Evolutionary conservation across 2,113 vertebrate species (phyloP), one percentile per base, ranked within the genome.

Genomic region (Oreocharis arfaki): DNA sequence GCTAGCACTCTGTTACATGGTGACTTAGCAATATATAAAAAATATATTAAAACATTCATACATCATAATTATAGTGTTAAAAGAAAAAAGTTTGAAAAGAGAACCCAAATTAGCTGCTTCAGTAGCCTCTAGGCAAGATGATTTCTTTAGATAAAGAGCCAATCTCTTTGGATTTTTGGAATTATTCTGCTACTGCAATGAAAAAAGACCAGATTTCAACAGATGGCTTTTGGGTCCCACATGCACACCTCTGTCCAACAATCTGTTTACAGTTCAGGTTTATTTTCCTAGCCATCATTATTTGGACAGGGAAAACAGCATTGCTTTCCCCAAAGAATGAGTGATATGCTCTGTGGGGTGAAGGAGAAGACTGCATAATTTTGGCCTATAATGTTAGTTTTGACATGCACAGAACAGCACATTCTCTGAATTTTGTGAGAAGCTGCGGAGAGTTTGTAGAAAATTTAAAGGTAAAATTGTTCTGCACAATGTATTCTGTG

Each of bases 221-320:
- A 97, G 95, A 95, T 96, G 95, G 95, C 68, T 90, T 86, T 92
- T 4, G 7, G 28, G 79, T 92, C 95, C 90, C 67, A 1, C 79
- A 44, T 24, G 93, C 13, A 73, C 71, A 75, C 68, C 56, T 84
- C 71, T 92, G 76, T 86, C 93, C 95, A 96, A 93, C 64, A 96
- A 78, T 90, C 95, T 96, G 85, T 88, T 96, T 96, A 67, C 69
- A 81, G 71, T 49, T 92, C 73, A 49, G 73, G 76, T 78, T 95
- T 96, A 46, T 92, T 93, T 96, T 95, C 53, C 42, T 33, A 52
- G 24, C 60, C 52, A 67, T 95, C 73, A 64, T 52, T 93, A 71
- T 87, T 86, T 95, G 90, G 83, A 84, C 68, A 92, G 76, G 82
- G 63, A 60, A 71, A 94, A 76, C 33, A 89, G 27, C 0, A 3